Evolutionary conservation across 2,888 invertebrate species (phyloP).

Genomic region (Ferdinandea cuprea): DNA sequence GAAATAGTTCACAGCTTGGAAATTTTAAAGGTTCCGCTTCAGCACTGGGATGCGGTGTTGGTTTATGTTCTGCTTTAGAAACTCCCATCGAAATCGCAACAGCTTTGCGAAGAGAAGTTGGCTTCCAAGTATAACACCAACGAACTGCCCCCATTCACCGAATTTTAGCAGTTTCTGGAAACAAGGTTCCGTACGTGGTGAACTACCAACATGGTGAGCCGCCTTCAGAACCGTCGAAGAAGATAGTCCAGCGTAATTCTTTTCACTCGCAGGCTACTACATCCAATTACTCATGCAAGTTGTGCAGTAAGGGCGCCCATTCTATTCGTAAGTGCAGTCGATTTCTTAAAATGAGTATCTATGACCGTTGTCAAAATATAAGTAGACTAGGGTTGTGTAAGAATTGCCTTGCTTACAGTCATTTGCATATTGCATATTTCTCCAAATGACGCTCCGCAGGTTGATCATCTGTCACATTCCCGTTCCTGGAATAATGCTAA

Average conservation of each 20-base stretch:
- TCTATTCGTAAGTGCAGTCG: background rate
- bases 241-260: too few species aligned
- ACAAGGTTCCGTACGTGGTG: constrained; percentile 13
- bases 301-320: constrained; percentile 39
- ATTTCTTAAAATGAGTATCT: constrained; percentile 11
- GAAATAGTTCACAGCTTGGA: constrained; percentile 5
- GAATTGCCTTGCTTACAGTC: background rate
- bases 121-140: background rate
- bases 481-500: too few species aligned
- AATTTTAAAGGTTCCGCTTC: background rate
- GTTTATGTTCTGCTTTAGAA: constrained; percentile 7
- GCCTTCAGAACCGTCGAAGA: too few species aligned
- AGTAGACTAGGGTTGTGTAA: constrained; percentile 1
- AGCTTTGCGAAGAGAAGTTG: constrained; percentile 25
- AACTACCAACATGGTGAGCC: too few species aligned
- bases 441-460: too few species aligned
- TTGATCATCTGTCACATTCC: background rate
- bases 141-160: background rate
- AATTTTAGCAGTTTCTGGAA: constrained; percentile 15
- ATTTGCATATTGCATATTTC: background rate
- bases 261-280: constrained; percentile 18
- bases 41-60: background rate
- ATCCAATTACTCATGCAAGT: constrained; percentile 6
- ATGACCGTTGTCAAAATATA: constrained; percentile 2
- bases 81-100: background rate